Evolutionary conservation across 2,888 invertebrate species (phyloP).

Genomic region (Ophion ellenae): DNA sequence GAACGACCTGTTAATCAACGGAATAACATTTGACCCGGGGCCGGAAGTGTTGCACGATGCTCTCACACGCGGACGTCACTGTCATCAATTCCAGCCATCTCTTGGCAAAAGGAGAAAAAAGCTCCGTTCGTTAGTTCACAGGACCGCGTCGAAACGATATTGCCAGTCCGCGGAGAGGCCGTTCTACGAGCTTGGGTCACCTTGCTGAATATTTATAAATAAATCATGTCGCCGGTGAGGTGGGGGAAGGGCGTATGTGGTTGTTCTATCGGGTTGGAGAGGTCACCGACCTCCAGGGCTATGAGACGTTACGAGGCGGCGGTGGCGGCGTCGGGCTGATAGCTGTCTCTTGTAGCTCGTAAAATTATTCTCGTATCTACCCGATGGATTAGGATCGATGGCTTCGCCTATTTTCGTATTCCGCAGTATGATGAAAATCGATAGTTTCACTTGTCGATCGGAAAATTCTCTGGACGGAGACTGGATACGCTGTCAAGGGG

Average conservation of each 20-base stretch:
- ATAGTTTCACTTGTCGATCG: constrained; percentile 4
- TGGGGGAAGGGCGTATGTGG: not conserved
- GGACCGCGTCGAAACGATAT: not conserved
- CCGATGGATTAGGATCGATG: constrained; percentile 53
- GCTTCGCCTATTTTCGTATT: not conserved
- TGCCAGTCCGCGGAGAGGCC: not conserved
- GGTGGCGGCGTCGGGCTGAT: not conserved
- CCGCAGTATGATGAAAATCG: constrained; percentile 4
- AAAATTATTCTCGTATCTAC: constrained; percentile 53
- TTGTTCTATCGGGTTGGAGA: not conserved
- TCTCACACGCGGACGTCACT: not conserved
- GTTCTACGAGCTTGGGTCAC: not conserved
- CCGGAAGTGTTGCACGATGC: not conserved
- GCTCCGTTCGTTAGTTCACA: not conserved
- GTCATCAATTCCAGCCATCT: not conserved
- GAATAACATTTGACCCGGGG: not conserved
- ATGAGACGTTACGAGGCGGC: not conserved
- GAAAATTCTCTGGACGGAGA: not conserved
- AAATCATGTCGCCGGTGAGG: not conserved
- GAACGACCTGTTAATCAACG: not conserved
- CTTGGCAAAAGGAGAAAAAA: not conserved
- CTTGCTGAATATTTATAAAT: constrained; percentile 35
- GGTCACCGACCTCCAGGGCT: not conserved
- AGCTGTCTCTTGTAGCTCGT: constrained; percentile 40
- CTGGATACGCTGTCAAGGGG: not conserved